A percentile compares a stretch with the other conserved stretches of the same genome.
phyloP scores from a whole-genome alignment of 2,888 invertebrate genomes.

The Drosophila buzzatii region DNA sequence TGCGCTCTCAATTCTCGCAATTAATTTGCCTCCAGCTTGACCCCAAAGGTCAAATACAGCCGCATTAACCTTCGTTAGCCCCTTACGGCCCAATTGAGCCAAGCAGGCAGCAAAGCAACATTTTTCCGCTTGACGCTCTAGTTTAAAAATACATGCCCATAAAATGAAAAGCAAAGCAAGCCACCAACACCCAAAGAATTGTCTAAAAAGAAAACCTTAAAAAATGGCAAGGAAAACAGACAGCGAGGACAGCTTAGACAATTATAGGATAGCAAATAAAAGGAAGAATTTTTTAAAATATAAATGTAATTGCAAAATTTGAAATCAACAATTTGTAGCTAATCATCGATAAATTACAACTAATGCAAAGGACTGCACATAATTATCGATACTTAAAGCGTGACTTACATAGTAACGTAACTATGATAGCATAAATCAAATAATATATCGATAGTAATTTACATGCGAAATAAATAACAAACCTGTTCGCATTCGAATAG shows the following conservation, averaged over 20 bases:
- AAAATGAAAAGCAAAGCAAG: slow-evolving; percentile 24
- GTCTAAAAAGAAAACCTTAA: background rate
- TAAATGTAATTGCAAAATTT: background rate
- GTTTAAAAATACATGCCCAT: slow-evolving; percentile 36
- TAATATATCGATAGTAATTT: background rate
- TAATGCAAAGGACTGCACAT: background rate
- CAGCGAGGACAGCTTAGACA: slow-evolving; percentile 22
- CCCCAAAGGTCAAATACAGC: slow-evolving; percentile 80
- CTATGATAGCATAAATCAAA: background rate
- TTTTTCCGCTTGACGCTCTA: slow-evolving; percentile 32
- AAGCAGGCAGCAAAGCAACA: slow-evolving; percentile 31
- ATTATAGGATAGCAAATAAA: background rate
- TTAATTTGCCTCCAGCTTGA: slow-evolving; percentile 80
- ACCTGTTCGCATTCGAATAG: background rate
- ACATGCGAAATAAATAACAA: background rate
- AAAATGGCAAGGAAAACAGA: background rate
- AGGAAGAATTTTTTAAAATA: background rate
- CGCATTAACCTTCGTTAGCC: slow-evolving; percentile 85
- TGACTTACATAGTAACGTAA: background rate
- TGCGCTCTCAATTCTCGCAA: slow-evolving; percentile 68
- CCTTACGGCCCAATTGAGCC: slow-evolving; percentile 64
- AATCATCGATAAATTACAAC: background rate
- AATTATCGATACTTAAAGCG: background rate
- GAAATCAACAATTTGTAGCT: background rate
- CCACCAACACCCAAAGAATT: slow-evolving; percentile 18